A percentile compares a stretch with the other conserved stretches of the same genome.
phyloP scores from a whole-genome alignment of 2,888 invertebrate species.

The Rotaria socialis region DNA sequence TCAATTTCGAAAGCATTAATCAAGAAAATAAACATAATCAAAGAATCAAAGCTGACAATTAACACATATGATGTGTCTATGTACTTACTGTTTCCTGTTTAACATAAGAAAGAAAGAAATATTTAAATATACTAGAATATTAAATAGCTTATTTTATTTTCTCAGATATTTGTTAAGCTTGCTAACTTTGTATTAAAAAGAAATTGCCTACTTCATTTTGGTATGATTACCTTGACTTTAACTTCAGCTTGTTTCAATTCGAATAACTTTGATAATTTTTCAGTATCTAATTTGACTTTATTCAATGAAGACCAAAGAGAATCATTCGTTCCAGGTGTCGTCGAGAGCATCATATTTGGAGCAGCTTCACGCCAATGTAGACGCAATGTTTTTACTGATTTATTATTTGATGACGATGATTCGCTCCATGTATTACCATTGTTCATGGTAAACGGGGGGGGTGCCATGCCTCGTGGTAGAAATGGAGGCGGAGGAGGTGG shows the following conservation, averaged over 20 bases:
- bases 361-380: conserved; percentile 86
- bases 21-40: not conserved
- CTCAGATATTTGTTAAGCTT: too few species aligned
- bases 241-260: conserved; percentile 92
- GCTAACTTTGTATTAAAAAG: too few species aligned
- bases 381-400: conserved; percentile 35
- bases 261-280: conserved; percentile 89
- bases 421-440: conserved; percentile 48
- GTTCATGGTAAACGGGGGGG: conserved; percentile 50
- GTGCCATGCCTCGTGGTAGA: conserved; percentile 49
- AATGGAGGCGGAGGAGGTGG: conserved; percentile 50
- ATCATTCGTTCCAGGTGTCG: conserved; percentile 52
- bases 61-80: conserved; percentile 23
- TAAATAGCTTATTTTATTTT: too few species aligned
- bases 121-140: too few species aligned
- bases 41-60: conserved; percentile 35
- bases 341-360: conserved; percentile 51
- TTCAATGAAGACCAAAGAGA: conserved; percentile 84
- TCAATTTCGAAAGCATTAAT: conserved; percentile 32
- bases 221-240: conserved; percentile 74
- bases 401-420: conserved; percentile 50
- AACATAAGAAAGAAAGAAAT: not conserved
- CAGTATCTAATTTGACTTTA: conserved; percentile 78
- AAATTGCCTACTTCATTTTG: too few species aligned
- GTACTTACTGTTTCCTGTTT: conserved; percentile 36